phyloP scores from a whole-genome alignment of 2,888 invertebrate species.

The Argyresthia goedartella region DNA sequence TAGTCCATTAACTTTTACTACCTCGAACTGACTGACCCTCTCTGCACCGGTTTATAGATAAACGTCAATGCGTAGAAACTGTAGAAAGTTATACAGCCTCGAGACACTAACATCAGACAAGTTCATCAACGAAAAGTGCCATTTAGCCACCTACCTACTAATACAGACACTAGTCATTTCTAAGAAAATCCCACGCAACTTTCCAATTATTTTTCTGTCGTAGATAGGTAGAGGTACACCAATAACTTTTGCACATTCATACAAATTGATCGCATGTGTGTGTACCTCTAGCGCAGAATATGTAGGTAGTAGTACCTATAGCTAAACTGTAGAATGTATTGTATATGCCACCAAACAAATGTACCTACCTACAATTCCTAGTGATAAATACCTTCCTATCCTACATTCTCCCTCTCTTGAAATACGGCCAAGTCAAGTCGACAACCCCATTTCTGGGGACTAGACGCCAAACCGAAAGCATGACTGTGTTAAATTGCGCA shows the following conservation, averaged over 20 bases:
- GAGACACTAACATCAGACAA: not conserved
- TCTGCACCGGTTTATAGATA: too few species aligned
- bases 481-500: slow-evolving; percentile 3
- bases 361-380: not conserved
- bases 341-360: not conserved
- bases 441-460: not conserved
- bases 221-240: too few species aligned
- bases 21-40: too few species aligned
- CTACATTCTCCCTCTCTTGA: not conserved
- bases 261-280: not conserved
- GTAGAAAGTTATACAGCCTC: not conserved
- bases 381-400: not conserved
- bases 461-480: slow-evolving; percentile 1
- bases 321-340: not conserved
- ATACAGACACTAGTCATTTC: slow-evolving; percentile 8
- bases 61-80: not conserved
- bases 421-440: not conserved
- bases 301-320: not conserved
- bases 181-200: slow-evolving; percentile 8
- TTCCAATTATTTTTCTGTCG: slow-evolving; percentile 9
- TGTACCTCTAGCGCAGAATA: not conserved
- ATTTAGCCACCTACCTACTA: slow-evolving; percentile 9
- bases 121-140: slow-evolving; percentile 10
- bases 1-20: too few species aligned
- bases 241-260: not conserved